Evolutionary conservation across 1,140 invertebrate genomes (phyloP).

Genomic region (Wasmannia auropunctata): DNA sequence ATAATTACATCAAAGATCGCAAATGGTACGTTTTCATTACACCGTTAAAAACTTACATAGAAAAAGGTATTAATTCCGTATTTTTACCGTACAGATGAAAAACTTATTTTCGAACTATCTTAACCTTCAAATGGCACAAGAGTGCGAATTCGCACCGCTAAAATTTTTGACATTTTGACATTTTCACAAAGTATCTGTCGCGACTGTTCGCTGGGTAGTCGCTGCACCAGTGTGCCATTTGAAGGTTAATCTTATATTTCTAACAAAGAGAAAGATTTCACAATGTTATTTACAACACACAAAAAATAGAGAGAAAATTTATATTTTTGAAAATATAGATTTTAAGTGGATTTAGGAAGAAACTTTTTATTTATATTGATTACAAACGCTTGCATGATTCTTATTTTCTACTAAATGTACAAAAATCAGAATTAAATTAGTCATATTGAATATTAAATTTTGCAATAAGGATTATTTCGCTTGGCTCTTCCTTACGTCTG

Average conservation of each 20-base stretch:
- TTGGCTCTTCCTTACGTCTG: not conserved
- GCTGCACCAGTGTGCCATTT: too few species aligned
- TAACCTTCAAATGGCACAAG: too few species aligned
- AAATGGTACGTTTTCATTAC: not conserved
- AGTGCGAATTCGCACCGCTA: too few species aligned
- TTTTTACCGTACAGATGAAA: not conserved
- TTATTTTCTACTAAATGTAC: not conserved
- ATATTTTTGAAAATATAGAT: not conserved
- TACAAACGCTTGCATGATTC: not conserved
- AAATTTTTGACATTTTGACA: too few species aligned
- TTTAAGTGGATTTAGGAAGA: not conserved
- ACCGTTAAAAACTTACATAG: not conserved
- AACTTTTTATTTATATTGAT: not conserved
- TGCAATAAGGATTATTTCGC: not conserved
- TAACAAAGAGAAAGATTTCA: not conserved
- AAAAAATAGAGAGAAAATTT: too few species aligned
- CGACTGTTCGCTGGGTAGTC: too few species aligned
- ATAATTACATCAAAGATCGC: not conserved
- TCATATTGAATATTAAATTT: not conserved
- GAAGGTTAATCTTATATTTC: too few species aligned
- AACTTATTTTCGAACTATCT: not conserved
- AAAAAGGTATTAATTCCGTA: not conserved
- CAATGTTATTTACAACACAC: not conserved
- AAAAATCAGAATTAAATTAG: not conserved
- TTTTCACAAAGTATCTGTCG: too few species aligned